Percentiles rank a stretch among this genome's conserved stretches.
These are phyloP conservation scores for Panopea generosa DNA, from an alignment of 2,888 invertebrate genomes.

Conservation along the genomic window DNA sequence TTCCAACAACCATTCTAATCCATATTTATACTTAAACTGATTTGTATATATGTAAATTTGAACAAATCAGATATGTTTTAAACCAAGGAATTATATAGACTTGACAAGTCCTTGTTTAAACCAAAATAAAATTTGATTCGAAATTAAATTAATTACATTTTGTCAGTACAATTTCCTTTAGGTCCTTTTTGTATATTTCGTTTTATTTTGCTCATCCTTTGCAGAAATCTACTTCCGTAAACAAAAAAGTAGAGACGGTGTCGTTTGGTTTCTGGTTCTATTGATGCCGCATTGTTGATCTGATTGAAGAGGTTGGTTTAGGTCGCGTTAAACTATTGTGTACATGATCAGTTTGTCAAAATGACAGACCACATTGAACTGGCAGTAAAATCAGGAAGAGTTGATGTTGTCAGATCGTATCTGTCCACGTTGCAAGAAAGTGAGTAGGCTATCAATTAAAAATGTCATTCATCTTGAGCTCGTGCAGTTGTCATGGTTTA, in stretches of 20 bases:
- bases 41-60: too few relatives aligned
- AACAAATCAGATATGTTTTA: too few relatives aligned
- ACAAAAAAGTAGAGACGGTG: constrained; percentile 13
- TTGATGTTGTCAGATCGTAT: constrained; percentile 87
- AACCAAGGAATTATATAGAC: too few relatives aligned
- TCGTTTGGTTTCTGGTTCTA: background rate
- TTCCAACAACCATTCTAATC: too few relatives aligned
- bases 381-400: constrained; percentile 87
- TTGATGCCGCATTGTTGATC: background rate
- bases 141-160: too few relatives aligned
- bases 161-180: too few relatives aligned
- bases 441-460: constrained; percentile 80
- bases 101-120: too few relatives aligned
- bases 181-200: constrained; percentile 3
- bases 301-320: background rate
- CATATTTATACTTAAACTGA: too few relatives aligned
- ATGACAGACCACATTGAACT: constrained; percentile 84
- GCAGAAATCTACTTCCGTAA: constrained; percentile 51
- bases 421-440: constrained; percentile 87
- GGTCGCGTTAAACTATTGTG: background rate
- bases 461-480: too few relatives aligned
- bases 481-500: too few relatives aligned
- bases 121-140: too few relatives aligned
- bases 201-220: constrained; percentile 45
- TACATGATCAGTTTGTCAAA: constrained; percentile 17